Base-by-base conservation (phyloP, 2,113 vertebrate species). In the Caranx melampygus region DNA sequence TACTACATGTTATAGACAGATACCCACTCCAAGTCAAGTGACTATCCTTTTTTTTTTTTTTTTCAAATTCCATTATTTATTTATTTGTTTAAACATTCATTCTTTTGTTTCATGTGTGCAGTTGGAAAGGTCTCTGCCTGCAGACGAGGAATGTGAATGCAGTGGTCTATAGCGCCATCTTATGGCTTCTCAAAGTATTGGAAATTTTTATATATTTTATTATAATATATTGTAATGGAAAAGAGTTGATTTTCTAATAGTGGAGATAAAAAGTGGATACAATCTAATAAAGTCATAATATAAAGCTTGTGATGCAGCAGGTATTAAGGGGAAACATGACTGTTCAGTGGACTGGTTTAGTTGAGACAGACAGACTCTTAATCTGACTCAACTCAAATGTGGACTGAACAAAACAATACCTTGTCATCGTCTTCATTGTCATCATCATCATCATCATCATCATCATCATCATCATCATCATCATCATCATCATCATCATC, bases 131-230 rank as follows among this genome's bases (percentile, higher is more conserved):
- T n/a, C 3, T 40, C 26, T 62, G 45, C 33, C 31, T 35, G 65
- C 18, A 18, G n/a, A 51, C 8, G 15, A 64, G 49, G 44, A 65
- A 0, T n/a, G 12, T 42, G 31, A 11, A 79, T 82, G 35, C 3
- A 58, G 35, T 83, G 81, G 91, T 82, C 81, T 91, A 45, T 81
- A 21, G 51, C 82, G 2, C 89, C 89, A 90, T 84, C 91, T 72
- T 0, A 5, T 86, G 91, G 86, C 14, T 52, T 26, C 5, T 16
- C 1, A 3, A 47, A n/a, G 58, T 63, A 84, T 9, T 55, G 21
- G 5, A 2, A 26, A 67, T 5, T 1, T 26, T 1, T 26, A 26
- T 26, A 26, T 26, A 26, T 26, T 26, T 26, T 26, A 26, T 26
- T 26, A 26, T 26, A 26, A 26, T 26, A 26, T 26, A 26, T 26